Evolutionary conservation across 2,797 vertebrate species (phyloP).

Genomic region (Limnodromus scolopaceus): DNA sequence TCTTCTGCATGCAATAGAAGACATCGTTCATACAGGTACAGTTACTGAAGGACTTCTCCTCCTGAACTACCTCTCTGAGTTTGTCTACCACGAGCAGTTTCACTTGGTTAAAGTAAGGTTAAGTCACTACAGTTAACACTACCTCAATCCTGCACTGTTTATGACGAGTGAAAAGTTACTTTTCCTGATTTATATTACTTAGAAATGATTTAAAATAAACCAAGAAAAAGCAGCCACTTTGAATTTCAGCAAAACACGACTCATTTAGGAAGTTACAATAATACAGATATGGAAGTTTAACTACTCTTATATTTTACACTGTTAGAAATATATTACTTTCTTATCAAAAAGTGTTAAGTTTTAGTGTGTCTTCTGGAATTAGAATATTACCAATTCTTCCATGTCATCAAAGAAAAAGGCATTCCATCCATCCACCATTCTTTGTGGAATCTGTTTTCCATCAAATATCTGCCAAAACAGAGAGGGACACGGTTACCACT

Average conservation of each 20-base stretch:
- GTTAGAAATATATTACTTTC: not conserved
- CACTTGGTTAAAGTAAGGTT: not conserved
- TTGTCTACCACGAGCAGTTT: not conserved
- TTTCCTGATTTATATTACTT: not conserved
- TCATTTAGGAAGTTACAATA: not conserved
- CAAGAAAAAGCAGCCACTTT: not conserved
- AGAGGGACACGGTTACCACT: not conserved
- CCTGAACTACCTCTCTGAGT: not conserved
- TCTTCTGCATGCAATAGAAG: constrained; percentile 75
- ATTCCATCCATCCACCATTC: constrained; percentile 99
- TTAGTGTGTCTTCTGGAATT: not conserved
- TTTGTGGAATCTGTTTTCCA: constrained; percentile 88
- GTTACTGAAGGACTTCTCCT: not conserved
- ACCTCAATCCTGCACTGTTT: not conserved
- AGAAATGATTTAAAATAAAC: not conserved
- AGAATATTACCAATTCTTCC: constrained; percentile 89
- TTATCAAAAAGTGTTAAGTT: not conserved
- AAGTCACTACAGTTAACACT: not conserved
- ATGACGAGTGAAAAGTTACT: not conserved
- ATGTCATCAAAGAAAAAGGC: constrained; percentile 95
- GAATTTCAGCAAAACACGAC: not conserved
- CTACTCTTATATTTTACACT: not conserved
- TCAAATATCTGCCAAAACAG: constrained; percentile 89
- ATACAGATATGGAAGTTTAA: not conserved
- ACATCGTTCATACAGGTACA: not conserved